phyloP scores from a whole-genome alignment of 2,113 vertebrate genomes.

The Cyprinodon tularosa region DNA sequence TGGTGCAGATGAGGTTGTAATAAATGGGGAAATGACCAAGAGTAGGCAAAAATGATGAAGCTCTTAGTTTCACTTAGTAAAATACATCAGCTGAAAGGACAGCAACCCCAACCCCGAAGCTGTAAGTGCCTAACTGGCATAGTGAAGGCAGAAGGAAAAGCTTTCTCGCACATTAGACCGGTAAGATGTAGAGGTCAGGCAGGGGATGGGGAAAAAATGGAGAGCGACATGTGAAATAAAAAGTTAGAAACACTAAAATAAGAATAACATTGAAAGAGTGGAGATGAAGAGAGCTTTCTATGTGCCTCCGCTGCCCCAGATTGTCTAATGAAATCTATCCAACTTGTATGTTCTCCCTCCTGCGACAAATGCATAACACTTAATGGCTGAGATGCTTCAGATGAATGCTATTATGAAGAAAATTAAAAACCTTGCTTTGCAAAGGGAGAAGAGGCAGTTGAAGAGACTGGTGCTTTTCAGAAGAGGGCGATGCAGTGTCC shows the following conservation, averaged over 20 bases:
- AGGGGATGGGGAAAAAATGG: slow-evolving; percentile 38
- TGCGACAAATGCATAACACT: slow-evolving; percentile 75
- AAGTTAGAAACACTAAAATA: slow-evolving; percentile 64
- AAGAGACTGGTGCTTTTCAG: slow-evolving; percentile 47
- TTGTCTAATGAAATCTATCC: slow-evolving; percentile 77
- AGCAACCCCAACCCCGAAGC: slow-evolving; percentile 43
- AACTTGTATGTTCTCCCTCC: slow-evolving; percentile 75
- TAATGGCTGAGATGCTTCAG: slow-evolving; percentile 77
- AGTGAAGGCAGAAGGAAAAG: slow-evolving; percentile 42
- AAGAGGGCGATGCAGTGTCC: slow-evolving; percentile 64
- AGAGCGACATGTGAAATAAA: slow-evolving; percentile 58
- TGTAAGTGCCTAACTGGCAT: slow-evolving; percentile 54
- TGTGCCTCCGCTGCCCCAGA: slow-evolving; percentile 63
- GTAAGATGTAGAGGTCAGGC: slow-evolving; percentile 55
- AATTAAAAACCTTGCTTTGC: slow-evolving; percentile 78
- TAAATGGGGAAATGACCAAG: slow-evolving; percentile 73
- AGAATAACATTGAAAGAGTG: slow-evolving; percentile 51
- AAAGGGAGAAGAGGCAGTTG: slow-evolving; percentile 49
- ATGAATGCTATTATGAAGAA: slow-evolving; percentile 80
- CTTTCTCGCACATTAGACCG: slow-evolving; percentile 58
- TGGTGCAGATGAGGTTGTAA: slow-evolving; percentile 76
- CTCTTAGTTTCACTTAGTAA: slow-evolving; percentile 63
- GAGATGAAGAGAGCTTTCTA: slow-evolving; percentile 55
- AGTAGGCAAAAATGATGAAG: slow-evolving; percentile 70
- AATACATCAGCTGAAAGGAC: slow-evolving; percentile 69